Evolutionary conservation across 2,888 invertebrate genomes (phyloP).

Genomic region (Hesperia comma): DNA sequence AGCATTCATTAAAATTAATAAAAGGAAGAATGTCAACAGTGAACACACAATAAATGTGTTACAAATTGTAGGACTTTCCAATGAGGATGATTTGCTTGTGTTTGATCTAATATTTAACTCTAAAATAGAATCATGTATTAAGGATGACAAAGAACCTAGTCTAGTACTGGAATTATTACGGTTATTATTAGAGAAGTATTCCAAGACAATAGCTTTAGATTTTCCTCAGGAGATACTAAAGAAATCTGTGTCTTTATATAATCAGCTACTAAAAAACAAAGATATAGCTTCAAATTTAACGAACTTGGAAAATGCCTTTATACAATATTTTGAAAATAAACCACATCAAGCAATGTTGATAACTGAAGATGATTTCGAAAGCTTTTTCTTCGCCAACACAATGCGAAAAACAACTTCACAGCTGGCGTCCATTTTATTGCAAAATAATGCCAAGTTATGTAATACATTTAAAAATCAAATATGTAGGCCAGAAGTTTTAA

Average conservation of each 20-base stretch:
- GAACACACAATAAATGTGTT: constrained; percentile 71
- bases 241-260: constrained; percentile 72
- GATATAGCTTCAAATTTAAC: constrained; percentile 75
- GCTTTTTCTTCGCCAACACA: constrained; percentile 78
- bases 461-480: constrained; percentile 75
- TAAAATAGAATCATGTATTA: constrained; percentile 64
- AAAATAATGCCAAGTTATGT: constrained; percentile 76
- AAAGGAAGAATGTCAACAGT: constrained; percentile 62
- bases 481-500: constrained; percentile 69
- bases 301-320: constrained; percentile 80
- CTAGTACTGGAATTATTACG: constrained; percentile 79
- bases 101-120: constrained; percentile 68
- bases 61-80: constrained; percentile 65
- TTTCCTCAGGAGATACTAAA: constrained; percentile 63
- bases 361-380: constrained; percentile 78
- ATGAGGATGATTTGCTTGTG: constrained; percentile 70
- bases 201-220: constrained; percentile 59
- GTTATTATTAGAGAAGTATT: constrained; percentile 74
- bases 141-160: constrained; percentile 77
- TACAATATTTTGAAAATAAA: constrained; percentile 84
- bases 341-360: constrained; percentile 83
- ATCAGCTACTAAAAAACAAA: constrained; percentile 67
- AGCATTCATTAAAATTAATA: constrained; percentile 76
- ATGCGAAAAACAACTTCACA: constrained; percentile 83
- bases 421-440: constrained; percentile 84